Evolutionary conservation across 1,140 invertebrate species (phyloP), one percentile per base, ranked within the genome.

Genomic region (Caligus rogercresseyi): DNA sequence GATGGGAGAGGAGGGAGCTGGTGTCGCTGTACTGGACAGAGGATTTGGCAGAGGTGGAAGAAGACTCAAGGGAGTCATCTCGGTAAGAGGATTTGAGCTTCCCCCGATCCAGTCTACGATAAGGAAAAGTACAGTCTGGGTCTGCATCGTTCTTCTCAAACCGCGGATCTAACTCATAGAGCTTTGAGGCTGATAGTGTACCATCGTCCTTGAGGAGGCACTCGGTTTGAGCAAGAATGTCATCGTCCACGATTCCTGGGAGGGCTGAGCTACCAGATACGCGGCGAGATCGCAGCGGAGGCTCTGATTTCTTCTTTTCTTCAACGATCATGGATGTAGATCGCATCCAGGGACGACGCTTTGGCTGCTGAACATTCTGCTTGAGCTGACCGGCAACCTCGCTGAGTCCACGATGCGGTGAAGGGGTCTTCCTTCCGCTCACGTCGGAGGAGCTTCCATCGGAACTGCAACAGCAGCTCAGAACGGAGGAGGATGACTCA

Each of bases 51-150:
- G 61, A 63, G 15, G 61, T 18, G 1, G 61, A n/a, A 63, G 19
- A 57, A 2, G 61, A 63, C 51, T 63, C 61, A 15, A 59, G 18
- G 21, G 61, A 63, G 43, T 63, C 61, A 57, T 63, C 61, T 21
- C 61, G 15, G n/a, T n/a, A n/a, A 1, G 16, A 26, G 4, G 21
- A n/a, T 63, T 51, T 43, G n/a, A 43, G 31, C 31, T 43, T 52
- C 19, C 57, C 19, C 24, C 20, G 1, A 20, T 56, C 54, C 14
- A 56, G 24, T 21, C 54, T 20, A 4, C 54, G 15, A 23, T 56
- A 56, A n/a, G 54, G 54, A 20, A 56, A 56, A 13, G 18, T 25
- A 25, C 54, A 56, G 24, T 20, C 24, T 4, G 18, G 19, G 18
- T 56, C 54, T n/a, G 3, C 24, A 23, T 56, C 54, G 54, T 23